phyloP scores from a whole-genome alignment of 2,888 invertebrate genomes.

The Iselma pallidipennis region DNA sequence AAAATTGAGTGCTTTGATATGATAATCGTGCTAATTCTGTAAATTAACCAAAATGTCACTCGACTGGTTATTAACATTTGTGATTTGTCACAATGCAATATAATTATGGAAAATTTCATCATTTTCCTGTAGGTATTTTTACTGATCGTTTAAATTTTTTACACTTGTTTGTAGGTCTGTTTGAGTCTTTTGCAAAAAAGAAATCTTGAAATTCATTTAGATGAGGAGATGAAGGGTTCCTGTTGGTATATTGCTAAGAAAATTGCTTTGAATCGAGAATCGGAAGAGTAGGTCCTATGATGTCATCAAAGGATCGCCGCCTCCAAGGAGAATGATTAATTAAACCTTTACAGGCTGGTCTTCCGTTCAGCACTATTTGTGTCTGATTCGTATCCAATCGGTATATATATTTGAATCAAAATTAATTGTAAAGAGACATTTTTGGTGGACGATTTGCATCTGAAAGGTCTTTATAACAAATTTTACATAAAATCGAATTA shows the following conservation, averaged over 20 bases:
- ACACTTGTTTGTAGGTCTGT: too few relatives aligned
- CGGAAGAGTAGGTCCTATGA: not conserved
- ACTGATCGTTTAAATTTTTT: too few relatives aligned
- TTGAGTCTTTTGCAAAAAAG: not conserved
- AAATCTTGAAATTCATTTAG: not conserved
- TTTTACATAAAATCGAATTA: too few relatives aligned
- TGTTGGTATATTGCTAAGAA: not conserved
- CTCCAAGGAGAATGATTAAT: not conserved
- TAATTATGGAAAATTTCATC: not conserved
- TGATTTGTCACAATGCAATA: not conserved
- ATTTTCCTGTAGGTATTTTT: too few relatives aligned
- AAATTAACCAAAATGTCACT: not conserved
- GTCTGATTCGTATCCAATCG: not conserved
- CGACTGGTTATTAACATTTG: not conserved
- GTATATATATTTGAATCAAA: not conserved
- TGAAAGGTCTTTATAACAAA: too few relatives aligned
- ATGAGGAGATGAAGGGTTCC: not conserved
- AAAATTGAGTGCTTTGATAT: constrained; percentile 25
- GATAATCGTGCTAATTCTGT: constrained; percentile 14
- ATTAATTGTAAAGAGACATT: not conserved
- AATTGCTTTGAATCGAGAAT: not conserved
- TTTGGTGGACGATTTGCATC: not conserved
- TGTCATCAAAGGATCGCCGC: not conserved
- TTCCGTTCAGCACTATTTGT: not conserved
- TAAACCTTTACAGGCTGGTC: not conserved